Evolutionary conservation across 2,888 invertebrate species (phyloP).

Genomic region (Aphidius colemani): DNA sequence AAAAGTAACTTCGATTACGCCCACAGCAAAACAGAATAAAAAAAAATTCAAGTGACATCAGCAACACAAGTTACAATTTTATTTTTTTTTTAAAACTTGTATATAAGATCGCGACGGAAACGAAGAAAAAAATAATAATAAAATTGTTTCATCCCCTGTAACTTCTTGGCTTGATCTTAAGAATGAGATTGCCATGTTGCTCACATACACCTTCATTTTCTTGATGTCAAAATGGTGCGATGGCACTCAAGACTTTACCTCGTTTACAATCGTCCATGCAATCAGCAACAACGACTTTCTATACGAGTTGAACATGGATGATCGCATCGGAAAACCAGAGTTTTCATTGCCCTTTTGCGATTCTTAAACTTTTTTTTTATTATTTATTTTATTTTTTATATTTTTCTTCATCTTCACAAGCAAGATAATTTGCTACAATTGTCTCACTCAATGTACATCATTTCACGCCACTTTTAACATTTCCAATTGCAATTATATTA

Average conservation of each 20-base stretch:
- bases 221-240: constrained; percentile 1
- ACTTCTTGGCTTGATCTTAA: not conserved
- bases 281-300: constrained; percentile 15
- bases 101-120: not conserved
- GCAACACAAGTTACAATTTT: too few relatives aligned
- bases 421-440: too few relatives aligned
- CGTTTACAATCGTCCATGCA: constrained; percentile 14
- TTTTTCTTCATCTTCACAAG: too few relatives aligned
- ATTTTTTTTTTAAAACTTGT: not conserved
- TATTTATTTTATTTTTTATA: too few relatives aligned
- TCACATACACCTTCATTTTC: constrained; percentile 8
- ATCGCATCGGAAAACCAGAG: not conserved
- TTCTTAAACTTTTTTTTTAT: not conserved
- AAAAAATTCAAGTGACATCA: too few relatives aligned
- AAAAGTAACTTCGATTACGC: constrained; percentile 22
- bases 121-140: not conserved
- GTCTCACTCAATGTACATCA: too few relatives aligned
- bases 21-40: not conserved
- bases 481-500: too few relatives aligned
- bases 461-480: too few relatives aligned
- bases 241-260: constrained; percentile 10
- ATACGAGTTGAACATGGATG: constrained; percentile 2
- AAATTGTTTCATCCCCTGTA: too few relatives aligned
- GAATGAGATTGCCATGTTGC: constrained; percentile 11
- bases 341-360: constrained; percentile 2